Conservation (phyloP, 1,140 invertebrate genomes). For the Delia radicum region DNA sequence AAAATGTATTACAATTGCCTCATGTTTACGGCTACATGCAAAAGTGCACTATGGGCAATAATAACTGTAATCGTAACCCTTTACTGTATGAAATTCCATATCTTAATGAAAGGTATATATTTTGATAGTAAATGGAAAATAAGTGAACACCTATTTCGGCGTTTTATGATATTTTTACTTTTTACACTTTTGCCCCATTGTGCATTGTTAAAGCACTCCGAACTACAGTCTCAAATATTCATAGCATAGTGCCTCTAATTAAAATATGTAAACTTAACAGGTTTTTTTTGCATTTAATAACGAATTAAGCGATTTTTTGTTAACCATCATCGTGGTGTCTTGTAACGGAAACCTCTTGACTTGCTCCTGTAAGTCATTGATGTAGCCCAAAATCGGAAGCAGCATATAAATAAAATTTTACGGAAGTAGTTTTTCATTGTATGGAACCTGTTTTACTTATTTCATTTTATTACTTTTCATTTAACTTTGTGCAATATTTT, state of each 20-base stretch:
- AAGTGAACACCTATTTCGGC: too few species aligned
- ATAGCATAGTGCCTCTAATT: constrained; percentile 10
- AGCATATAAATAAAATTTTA: constrained; percentile 5
- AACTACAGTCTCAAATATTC: too few species aligned
- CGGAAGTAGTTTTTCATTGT: neutral
- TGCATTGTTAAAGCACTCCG: too few species aligned
- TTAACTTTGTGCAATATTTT: neutral
- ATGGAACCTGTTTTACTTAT: too few species aligned
- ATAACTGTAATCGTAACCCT: too few species aligned
- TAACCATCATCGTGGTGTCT: neutral
- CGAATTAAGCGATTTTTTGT: too few species aligned
- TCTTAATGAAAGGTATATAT: too few species aligned
- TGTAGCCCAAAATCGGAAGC: constrained; percentile 21
- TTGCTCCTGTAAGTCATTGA: constrained; percentile 28
- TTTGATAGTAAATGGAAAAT: too few species aligned
- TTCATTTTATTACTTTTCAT: neutral
- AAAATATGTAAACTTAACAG: constrained; percentile 8
- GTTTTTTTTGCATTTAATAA: neutral
- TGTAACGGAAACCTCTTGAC: constrained; percentile 32
- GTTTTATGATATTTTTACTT: too few species aligned
- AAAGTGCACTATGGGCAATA: too few species aligned
- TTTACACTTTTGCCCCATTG: too few species aligned
- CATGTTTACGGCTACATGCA: neutral
- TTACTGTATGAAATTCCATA: too few species aligned
- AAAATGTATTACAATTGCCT: neutral